Evolutionary conservation across 2,797 vertebrate species (phyloP), one percentile per base, ranked within the genome.

Genomic region (Alosa sapidissima): DNA sequence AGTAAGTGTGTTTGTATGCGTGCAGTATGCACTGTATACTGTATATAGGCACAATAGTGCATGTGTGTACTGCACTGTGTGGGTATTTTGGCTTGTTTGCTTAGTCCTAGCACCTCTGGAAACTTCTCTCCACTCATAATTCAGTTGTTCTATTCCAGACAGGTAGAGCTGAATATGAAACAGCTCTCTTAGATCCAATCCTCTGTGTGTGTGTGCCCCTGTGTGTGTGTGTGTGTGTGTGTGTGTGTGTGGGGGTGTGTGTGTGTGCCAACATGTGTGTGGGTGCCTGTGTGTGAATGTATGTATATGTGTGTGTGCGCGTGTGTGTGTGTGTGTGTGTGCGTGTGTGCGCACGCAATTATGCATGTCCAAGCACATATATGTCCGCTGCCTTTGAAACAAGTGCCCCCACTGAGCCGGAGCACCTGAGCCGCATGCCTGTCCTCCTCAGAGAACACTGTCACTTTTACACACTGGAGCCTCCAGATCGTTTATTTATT

Each of bases 381-480:
- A 21, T 19, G 36, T 47, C 16, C 14, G 28, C 14, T 47, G 36
- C 45, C 33, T 41, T 19, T 41, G 1, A 41, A 75, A 16, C 16
- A 36, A 19, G 36, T 16, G 28, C 2, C 36, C 19, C 33, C 41
- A 45, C 36, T 78, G 72, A 78, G 72, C 72, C 7, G 16, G 41
- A 78, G 36, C 72, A 78, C 72, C 72, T 78, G 72, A 78, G 72
- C 72, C 11, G 1, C 72, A 47, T 45, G 36, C 16, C 72, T 21
- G 5, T 21, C 36, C 72, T 78, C 72, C 72, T 78, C 72, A 4
- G 72, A 78, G 41, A 83, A 58, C 24, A 81, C 72, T 85, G 84
- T 85, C 85, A 89, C 86, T 86, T 89, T 84, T 81, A 47, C 72
- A 75, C 68, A 75, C 68, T 14, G 24, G 11, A 36, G 68, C 68